Base-by-base conservation (phyloP, 2,888 invertebrate species). In the Pseudococcus viburni region DNA sequence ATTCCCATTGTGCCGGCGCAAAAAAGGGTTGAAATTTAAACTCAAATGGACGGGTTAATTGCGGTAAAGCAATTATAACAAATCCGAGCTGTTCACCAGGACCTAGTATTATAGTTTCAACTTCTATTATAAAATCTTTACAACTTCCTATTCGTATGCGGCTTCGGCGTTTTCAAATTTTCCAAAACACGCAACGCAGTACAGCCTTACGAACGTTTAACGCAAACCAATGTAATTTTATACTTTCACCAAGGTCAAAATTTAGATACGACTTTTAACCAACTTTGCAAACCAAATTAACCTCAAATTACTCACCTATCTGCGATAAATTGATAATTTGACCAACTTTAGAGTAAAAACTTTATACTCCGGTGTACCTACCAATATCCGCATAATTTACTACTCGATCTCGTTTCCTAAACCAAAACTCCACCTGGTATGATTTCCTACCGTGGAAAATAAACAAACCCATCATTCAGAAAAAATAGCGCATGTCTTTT, bases 21-120 rank as follows among this genome's bases (percentile, higher is more conserved):
- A 83, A 83, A 83, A 83, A 83, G 80, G 80, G 80, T 83, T 11
- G 26, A 42, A 80, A 83, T 83, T 83, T 83, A 83, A 83, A 46
- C 80, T 83, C 80, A 83, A 77, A 42, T 46, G 80, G 80, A 83
- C 80, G 80, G 80, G 80, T 83, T 83, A 83, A 83, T 83, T 83
- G 80, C 80, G 80, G 80, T 83, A 46, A 83, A 83, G 80, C 80
- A 83, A 83, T 83, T 83, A 83, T 83, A 83, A 83, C 80, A 83
- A 83, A 83, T 83, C 46, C 80, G 80, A 83, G 80, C 46, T 83
- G 80, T 83, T 83, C 80, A 33, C 80, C 46, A 83, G n/a, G 11
- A 33, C 80, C 39, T 12, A 83, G 42, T 83, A 4, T 83, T 83
- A 83, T 77, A 83, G 46, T 83, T 83, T 83, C 80, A 83, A 83